Evolutionary conservation across 1,140 invertebrate species (phyloP).

Genomic region (Atopsyche davidsoni): DNA sequence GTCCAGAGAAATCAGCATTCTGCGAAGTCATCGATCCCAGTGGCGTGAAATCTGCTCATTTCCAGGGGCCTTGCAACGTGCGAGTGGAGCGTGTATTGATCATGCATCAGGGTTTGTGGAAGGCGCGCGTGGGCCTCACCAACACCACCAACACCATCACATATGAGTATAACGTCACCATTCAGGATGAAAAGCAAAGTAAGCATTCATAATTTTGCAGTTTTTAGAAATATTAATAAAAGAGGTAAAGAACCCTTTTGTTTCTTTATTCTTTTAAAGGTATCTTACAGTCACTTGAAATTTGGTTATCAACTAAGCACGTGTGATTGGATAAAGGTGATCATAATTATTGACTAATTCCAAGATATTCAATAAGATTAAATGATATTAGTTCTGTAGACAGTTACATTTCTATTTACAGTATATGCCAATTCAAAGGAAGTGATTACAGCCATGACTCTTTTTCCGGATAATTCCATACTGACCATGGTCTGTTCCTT

Average conservation of each 20-base stretch:
- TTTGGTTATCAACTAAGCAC: background rate
- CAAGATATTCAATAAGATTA: background rate
- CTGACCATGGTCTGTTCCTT: constrained; percentile 17
- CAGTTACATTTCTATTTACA: too few species aligned
- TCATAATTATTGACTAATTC: constrained; percentile 6
- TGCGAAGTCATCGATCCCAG: constrained; percentile 12
- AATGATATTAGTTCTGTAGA: background rate
- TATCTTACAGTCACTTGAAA: background rate
- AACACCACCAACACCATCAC: constrained; percentile 10
- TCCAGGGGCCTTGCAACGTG: constrained; percentile 12
- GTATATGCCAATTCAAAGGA: too few species aligned
- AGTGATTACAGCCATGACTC: too few species aligned
- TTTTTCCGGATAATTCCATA: too few species aligned
- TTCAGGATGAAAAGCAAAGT: constrained; percentile 3
- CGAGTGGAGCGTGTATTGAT: background rate
- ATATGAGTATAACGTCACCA: constrained; percentile 13
- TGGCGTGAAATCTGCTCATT: background rate
- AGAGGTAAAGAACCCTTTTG: too few species aligned
- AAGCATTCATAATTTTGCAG: too few species aligned
- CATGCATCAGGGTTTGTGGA: constrained; percentile 16
- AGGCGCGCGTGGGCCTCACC: constrained; percentile 11
- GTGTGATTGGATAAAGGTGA: constrained; percentile 5
- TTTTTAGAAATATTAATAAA: constrained; percentile 6
- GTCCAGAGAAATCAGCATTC: constrained; percentile 17
- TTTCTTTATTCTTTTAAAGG: background rate